A percentile compares a stretch with the other conserved stretches of the same genome.
Evolutionary conservation across 2,113 vertebrate species (phyloP).

Genomic region (Brachionichthys hirsutus): DNA sequence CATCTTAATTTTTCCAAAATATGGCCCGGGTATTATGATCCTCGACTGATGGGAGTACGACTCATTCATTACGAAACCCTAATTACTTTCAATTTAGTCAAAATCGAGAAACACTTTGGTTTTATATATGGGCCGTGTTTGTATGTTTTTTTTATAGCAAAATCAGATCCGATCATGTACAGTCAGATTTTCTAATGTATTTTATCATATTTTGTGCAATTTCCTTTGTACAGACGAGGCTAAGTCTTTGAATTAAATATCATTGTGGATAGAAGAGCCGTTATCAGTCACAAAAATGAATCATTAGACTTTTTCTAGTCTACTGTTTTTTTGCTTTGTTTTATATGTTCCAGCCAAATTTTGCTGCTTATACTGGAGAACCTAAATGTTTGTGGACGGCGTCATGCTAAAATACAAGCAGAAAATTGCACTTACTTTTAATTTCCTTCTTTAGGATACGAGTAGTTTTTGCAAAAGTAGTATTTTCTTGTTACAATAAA

Average conservation of each 20-base stretch:
- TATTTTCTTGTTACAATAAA: no score
- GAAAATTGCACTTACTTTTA: slow-evolving; percentile 47
- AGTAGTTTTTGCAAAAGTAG: no score
- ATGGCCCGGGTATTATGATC: no score
- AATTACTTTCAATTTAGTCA: slow-evolving; percentile 27
- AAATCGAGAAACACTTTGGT: slow-evolving; percentile 23
- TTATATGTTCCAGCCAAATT: slow-evolving; percentile 41
- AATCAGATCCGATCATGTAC: slow-evolving; percentile 39
- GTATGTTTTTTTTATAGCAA: slow-evolving; percentile 47
- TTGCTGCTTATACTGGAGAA: slow-evolving; percentile 24
- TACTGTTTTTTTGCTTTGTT: slow-evolving; percentile 30
- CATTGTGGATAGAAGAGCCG: no score
- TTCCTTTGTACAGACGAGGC: slow-evolving; percentile 29
- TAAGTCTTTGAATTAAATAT: slow-evolving; percentile 14
- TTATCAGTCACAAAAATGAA: no score
- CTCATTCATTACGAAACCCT: slow-evolving; percentile 20
- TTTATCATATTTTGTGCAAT: slow-evolving; percentile 23
- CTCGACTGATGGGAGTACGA: slow-evolving; percentile 12
- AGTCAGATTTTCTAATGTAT: slow-evolving; percentile 32
- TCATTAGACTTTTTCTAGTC: slow-evolving; percentile 47
- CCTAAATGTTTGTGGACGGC: slow-evolving; percentile 23
- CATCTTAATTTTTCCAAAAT: slow-evolving; percentile 40
- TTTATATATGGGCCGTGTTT: slow-evolving; percentile 27
- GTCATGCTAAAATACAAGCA: slow-evolving; percentile 27
- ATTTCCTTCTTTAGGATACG: slow-evolving; percentile 11